Conservation (phyloP, 1,140 invertebrate genomes). For the Thaumatotibia leucotreta region DNA sequence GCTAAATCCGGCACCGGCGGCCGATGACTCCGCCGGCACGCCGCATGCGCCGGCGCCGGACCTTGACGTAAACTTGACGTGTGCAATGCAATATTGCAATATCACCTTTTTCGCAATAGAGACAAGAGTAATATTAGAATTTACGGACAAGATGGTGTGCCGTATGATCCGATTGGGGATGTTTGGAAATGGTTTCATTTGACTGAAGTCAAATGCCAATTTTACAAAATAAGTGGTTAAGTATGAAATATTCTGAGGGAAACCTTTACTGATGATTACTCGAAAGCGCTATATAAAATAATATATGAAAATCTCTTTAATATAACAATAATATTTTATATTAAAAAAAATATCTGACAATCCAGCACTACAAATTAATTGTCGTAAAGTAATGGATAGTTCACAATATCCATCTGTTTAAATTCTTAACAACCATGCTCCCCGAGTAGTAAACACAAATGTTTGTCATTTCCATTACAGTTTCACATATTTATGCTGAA, state of each 20-base stretch:
- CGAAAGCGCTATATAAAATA: neutral
- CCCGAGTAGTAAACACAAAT: neutral
- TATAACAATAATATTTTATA: too few species aligned
- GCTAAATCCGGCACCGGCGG: conserved; percentile 62
- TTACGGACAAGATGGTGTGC: neutral
- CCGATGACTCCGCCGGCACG: conserved; percentile 65
- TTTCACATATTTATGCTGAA: neutral
- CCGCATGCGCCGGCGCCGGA: conserved; percentile 42
- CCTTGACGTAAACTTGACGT: conserved; percentile 43
- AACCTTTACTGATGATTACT: neutral
- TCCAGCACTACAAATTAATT: too few species aligned
- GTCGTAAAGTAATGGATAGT: neutral
- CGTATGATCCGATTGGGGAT: neutral
- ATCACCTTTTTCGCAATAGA: conserved; percentile 17
- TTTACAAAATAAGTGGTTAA: too few species aligned
- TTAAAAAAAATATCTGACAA: too few species aligned
- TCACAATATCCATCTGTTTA: neutral
- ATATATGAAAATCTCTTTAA: too few species aligned
- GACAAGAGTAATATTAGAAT: neutral
- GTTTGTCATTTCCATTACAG: conserved; percentile 5
- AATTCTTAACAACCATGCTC: neutral
- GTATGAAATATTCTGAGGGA: neutral
- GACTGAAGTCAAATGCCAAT: neutral
- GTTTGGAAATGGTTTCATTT: conserved; percentile 8
- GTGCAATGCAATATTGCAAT: conserved; percentile 22